A percentile compares a stretch with the other conserved stretches of the same genome.
Evolutionary conservation across 2,797 vertebrate genomes (phyloP).

Genomic region (Clarias fuscus): DNA sequence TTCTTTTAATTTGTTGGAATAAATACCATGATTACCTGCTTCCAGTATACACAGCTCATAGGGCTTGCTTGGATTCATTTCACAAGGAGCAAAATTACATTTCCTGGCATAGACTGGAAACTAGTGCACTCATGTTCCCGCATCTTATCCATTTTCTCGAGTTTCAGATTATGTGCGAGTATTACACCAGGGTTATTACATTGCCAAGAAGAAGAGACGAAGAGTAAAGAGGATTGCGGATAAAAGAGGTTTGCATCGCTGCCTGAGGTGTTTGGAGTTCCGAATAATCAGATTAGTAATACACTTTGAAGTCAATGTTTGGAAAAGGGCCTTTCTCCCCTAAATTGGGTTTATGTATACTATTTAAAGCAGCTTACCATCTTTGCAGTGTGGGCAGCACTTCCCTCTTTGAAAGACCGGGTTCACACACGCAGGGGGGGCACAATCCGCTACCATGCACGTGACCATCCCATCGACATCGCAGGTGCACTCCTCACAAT

Average conservation of each 20-base stretch:
- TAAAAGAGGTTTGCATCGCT: background rate
- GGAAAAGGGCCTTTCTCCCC: background rate
- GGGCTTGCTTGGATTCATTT: conserved; percentile 22
- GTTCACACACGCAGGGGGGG: conserved; percentile 82
- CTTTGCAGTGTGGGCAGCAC: conserved; percentile 82
- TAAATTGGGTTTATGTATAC: background rate
- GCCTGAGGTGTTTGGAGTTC: background rate
- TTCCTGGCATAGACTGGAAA: conserved; percentile 23
- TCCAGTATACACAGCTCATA: conserved; percentile 22
- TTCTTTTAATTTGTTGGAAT: conserved; percentile 36
- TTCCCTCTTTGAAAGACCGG: conserved; percentile 79
- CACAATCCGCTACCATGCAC: conserved; percentile 83
- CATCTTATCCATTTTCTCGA: conserved; percentile 27
- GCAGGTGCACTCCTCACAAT: conserved; percentile 84
- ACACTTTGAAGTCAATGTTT: background rate
- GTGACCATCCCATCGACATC: conserved; percentile 80
- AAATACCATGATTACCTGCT: conserved; percentile 48
- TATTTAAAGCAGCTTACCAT: conserved; percentile 67
- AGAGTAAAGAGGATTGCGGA: background rate
- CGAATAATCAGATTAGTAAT: conserved; percentile 12
- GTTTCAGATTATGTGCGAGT: conserved; percentile 33
- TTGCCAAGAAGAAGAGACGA: background rate
- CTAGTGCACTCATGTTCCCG: background rate
- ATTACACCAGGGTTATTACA: conserved; percentile 35
- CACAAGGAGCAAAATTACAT: conserved; percentile 30